Evolutionary conservation across 2,888 invertebrate genomes (phyloP).

Genomic region (Glyphotaelius pellucidus): DNA sequence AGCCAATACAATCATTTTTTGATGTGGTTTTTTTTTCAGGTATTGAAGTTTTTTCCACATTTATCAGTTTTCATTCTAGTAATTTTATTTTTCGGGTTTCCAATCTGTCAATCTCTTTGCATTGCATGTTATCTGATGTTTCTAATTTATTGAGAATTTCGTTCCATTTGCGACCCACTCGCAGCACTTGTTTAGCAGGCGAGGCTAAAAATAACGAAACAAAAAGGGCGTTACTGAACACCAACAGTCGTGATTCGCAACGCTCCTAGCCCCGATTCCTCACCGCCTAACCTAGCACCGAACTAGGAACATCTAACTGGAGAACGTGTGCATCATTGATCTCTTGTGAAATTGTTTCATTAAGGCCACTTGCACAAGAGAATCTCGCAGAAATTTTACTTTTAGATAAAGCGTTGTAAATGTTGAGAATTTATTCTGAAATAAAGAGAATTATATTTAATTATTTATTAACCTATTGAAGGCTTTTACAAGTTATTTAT

Average conservation of each 20-base stretch:
- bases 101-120: not conserved
- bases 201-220: not conserved
- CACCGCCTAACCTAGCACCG: not conserved
- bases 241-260: not conserved
- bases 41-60: not conserved
- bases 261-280: not conserved
- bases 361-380: not conserved
- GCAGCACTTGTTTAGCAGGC: not conserved
- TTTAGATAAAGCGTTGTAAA: not conserved
- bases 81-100: not conserved
- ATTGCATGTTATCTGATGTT: not conserved
- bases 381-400: not conserved
- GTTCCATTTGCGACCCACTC: not conserved
- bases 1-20: not conserved
- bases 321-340: not conserved
- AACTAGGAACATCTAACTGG: not conserved
- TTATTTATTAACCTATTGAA: no score
- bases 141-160: not conserved
- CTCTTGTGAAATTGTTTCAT: not conserved
- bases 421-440: not conserved
- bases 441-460: not conserved
- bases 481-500: no score
- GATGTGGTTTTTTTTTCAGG: not conserved
- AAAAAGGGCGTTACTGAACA: not conserved
- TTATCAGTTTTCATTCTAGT: not conserved